Conservation (phyloP, 1,140 invertebrate species). For the Musca vetustissima region DNA sequence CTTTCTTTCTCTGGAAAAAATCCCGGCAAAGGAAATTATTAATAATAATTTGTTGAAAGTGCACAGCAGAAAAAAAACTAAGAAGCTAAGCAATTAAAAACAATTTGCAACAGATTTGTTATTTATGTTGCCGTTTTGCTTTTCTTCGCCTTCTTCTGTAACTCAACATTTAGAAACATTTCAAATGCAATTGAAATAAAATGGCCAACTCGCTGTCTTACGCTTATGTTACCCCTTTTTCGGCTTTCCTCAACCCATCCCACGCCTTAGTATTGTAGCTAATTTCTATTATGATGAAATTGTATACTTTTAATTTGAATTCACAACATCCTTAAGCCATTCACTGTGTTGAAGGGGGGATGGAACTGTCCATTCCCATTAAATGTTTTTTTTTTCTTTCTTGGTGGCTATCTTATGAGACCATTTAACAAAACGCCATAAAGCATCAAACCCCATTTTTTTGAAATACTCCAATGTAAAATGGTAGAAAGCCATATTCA, state of each 20-base stretch:
- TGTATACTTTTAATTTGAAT: constrained; percentile 55
- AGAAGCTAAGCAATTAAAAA: constrained; percentile 52
- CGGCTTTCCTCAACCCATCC: neutral
- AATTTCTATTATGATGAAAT: constrained; percentile 46
- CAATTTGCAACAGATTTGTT: constrained; percentile 6
- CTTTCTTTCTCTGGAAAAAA: neutral
- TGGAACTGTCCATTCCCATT: neutral
- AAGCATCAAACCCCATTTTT: no score
- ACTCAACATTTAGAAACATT: constrained; percentile 1
- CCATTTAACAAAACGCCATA: no score
- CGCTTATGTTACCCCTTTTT: neutral
- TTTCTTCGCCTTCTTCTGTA: neutral
- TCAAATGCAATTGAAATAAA: neutral
- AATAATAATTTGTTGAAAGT: constrained; percentile 50
- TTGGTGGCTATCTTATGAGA: neutral
- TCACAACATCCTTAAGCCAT: constrained; percentile 43
- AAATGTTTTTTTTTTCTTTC: neutral
- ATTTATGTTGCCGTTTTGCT: neutral
- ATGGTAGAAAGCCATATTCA: no score
- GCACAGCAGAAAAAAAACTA: constrained; percentile 48
- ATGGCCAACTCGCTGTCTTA: neutral
- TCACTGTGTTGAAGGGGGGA: neutral
- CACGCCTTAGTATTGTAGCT: neutral
- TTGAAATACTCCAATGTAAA: no score
- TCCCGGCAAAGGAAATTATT: neutral